Percentiles rank a stretch among this genome's conserved stretches.
These are phyloP conservation scores for Equus przewalskii DNA, from an alignment of 2,113 vertebrate genomes.

Conservation along the genomic window DNA sequence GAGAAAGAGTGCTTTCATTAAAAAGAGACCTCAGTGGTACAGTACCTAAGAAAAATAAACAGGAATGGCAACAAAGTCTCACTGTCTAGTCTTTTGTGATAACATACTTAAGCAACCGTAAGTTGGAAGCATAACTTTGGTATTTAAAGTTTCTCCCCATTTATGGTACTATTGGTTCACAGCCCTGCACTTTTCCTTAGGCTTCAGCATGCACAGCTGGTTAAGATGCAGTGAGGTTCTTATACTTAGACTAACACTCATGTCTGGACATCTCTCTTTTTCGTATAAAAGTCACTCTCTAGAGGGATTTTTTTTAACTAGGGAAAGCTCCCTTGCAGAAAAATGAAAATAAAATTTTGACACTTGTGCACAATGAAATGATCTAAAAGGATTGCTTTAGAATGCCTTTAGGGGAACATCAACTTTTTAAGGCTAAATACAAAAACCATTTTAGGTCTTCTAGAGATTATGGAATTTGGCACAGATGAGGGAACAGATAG, in stretches of 20 bases:
- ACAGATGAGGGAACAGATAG: not conserved
- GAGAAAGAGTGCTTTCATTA: not conserved
- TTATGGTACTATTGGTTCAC: not conserved
- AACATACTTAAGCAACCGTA: not conserved
- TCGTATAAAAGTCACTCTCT: not conserved
- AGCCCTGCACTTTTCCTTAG: not conserved
- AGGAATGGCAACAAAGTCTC: not conserved
- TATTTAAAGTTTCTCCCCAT: not conserved
- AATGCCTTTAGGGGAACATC: not conserved
- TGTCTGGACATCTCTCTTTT: not conserved
- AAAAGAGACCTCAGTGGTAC: not conserved
- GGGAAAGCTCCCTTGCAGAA: not conserved
- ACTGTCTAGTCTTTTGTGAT: not conserved
- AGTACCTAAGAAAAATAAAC: not conserved
- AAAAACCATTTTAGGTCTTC: conserved; percentile 27
- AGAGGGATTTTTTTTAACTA: not conserved
- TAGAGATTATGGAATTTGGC: conserved; percentile 55
- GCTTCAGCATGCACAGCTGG: not conserved
- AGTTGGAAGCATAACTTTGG: not conserved
- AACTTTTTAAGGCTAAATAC: not conserved
- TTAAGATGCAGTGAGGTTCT: not conserved
- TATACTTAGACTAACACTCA: not conserved
- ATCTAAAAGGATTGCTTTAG: conserved; percentile 18
- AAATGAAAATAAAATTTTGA: conserved; percentile 55
- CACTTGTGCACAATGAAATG: not conserved